Evolutionary conservation across 2,797 vertebrate genomes (phyloP).

Genomic region (Tokudaia muenninki): DNA sequence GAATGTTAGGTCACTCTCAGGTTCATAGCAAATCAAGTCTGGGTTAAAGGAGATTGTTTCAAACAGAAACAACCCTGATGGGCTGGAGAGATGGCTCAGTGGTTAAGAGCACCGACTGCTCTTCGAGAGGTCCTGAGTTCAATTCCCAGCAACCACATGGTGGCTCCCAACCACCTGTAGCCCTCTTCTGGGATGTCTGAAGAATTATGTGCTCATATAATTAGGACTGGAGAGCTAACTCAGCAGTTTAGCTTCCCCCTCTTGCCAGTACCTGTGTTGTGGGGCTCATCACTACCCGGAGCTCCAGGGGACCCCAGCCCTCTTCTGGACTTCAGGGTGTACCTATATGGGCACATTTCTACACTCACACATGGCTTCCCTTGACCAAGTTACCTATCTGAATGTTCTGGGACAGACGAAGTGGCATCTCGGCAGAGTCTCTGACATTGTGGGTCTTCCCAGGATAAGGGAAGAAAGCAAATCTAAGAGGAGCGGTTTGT

Average conservation of each 20-base stretch:
- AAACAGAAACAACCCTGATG: neutral
- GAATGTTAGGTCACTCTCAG: neutral
- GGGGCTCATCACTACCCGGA: neutral
- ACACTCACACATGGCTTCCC: slow-evolving; percentile 80
- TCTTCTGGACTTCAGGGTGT: neutral
- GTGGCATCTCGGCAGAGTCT: slow-evolving; percentile 88
- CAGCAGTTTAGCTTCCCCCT: too few species aligned
- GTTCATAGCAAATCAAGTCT: neutral
- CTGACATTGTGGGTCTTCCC: slow-evolving; percentile 85
- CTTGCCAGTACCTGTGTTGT: neutral
- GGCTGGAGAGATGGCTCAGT: neutral
- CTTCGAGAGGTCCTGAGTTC: too few species aligned
- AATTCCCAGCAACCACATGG: too few species aligned
- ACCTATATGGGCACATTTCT: neutral
- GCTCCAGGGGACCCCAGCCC: neutral
- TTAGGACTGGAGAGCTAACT: neutral
- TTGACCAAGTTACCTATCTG: slow-evolving; percentile 90
- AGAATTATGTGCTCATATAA: too few species aligned
- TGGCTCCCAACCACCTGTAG: too few species aligned
- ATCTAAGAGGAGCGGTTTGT: neutral
- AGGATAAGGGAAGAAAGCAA: neutral
- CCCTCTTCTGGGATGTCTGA: too few species aligned
- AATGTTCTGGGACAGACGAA: slow-evolving; percentile 91
- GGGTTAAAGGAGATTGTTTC: neutral
- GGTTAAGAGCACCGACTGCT: too few species aligned